Evolutionary conservation across 1,140 invertebrate species (phyloP).

Genomic region (Hylaeus volcanicus): DNA sequence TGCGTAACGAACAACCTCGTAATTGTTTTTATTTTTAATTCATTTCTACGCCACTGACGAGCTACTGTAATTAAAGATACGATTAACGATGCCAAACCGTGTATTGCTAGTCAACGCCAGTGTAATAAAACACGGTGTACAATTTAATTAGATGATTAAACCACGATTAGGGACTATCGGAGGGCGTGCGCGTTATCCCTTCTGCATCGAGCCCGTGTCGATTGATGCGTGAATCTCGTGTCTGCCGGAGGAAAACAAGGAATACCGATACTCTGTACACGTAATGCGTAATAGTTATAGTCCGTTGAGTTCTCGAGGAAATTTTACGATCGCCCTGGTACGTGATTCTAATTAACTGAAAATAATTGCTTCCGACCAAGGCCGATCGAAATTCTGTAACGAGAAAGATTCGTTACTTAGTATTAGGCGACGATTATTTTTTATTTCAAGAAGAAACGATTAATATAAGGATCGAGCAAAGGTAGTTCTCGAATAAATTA

Average conservation of each 20-base stretch:
- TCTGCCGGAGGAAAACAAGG: neutral
- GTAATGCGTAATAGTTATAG: slow-evolving; percentile 3
- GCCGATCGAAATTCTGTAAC: neutral
- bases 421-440: neutral
- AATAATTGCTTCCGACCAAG: neutral
- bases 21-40: neutral
- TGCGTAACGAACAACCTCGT: neutral
- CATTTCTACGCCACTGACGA: slow-evolving; percentile 37
- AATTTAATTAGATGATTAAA: slow-evolving; percentile 53
- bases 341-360: neutral
- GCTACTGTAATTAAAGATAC: slow-evolving; percentile 42
- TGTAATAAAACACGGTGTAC: slow-evolving; percentile 42
- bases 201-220: slow-evolving; percentile 1
- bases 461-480: too few species aligned
- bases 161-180: slow-evolving; percentile 30
- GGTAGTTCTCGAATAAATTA: too few species aligned
- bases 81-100: slow-evolving; percentile 61
- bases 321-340: neutral
- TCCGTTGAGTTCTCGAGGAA: neutral
- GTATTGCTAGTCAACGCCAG: slow-evolving; percentile 62
- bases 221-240: neutral
- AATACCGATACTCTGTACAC: neutral
- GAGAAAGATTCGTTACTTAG: neutral
- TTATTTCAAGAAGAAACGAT: neutral
- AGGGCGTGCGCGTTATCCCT: slow-evolving; percentile 39